Conservation (phyloP, 2,888 invertebrate genomes). For the Plagodis dolabraria region DNA sequence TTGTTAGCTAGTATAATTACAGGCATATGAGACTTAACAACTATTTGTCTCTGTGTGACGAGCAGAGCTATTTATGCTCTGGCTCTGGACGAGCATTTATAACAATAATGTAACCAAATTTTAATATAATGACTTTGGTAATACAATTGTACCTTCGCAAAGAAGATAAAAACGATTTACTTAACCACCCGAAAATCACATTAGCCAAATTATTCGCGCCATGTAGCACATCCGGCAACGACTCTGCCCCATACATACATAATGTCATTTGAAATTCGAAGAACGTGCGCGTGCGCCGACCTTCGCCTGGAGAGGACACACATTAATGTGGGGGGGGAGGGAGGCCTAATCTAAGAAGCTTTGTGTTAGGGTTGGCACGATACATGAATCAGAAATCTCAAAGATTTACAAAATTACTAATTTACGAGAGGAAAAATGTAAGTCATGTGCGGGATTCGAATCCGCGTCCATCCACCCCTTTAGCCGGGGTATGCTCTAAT, state of each 20-base stretch:
- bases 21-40: too few species aligned
- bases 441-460: too few species aligned
- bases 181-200: constrained; percentile 37
- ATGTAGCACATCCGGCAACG: constrained; percentile 61
- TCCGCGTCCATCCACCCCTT: too few species aligned
- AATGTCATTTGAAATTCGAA: constrained; percentile 63
- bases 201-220: constrained; percentile 51
- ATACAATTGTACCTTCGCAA: background rate
- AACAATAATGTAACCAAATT: too few species aligned
- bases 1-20: too few species aligned
- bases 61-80: too few species aligned
- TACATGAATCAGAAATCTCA: background rate
- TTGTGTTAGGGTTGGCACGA: constrained; percentile 44
- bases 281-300: constrained; percentile 65
- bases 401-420: too few species aligned
- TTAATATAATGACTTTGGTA: background rate
- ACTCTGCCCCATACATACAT: constrained; percentile 54
- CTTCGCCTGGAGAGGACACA: constrained; percentile 62
- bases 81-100: too few species aligned
- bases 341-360: constrained; percentile 16
- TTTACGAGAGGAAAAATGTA: too few species aligned
- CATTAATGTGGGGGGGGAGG: constrained; percentile 40
- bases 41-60: too few species aligned
- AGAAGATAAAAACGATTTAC: constrained; percentile 25
- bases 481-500: too few species aligned